Evolutionary conservation across 2,888 invertebrate genomes (phyloP).

Genomic region (Drepanosiphum platanoidis): DNA sequence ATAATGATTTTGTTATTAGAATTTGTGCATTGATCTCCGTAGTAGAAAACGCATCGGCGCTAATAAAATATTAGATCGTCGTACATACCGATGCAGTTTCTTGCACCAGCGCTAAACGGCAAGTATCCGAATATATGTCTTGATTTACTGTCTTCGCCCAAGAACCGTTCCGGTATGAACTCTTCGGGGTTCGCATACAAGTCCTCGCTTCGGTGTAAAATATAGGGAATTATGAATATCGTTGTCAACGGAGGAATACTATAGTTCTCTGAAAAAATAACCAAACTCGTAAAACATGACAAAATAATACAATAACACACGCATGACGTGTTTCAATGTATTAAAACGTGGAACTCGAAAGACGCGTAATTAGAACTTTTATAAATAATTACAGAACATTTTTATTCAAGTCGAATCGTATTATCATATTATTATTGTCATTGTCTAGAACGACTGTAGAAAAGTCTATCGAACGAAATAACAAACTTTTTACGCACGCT

Average conservation of each 20-base stretch:
- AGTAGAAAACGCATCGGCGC: too few species aligned
- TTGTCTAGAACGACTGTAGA: too few species aligned
- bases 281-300: neutral
- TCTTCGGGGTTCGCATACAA: conserved; percentile 68
- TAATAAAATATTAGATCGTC: conserved; percentile 21
- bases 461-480: too few species aligned
- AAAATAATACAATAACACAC: neutral
- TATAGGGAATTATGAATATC: conserved; percentile 64
- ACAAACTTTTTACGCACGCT: too few species aligned
- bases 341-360: too few species aligned
- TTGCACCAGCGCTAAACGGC: conserved; percentile 69
- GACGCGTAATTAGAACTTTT: too few species aligned
- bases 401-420: too few species aligned
- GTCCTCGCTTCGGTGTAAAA: conserved; percentile 67
- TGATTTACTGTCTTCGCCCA: conserved; percentile 60
- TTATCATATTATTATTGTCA: too few species aligned
- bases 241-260: conserved; percentile 64
- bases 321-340: too few species aligned
- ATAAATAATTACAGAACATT: too few species aligned
- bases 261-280: conserved; percentile 55
- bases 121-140: conserved; percentile 63
- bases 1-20: neutral
- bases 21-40: neutral
- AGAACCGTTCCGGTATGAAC: conserved; percentile 69
- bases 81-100: conserved; percentile 69